Percentiles rank a stretch among this genome's conserved stretches.
These are phyloP conservation scores for Megalurothrips usitatus DNA, from an alignment of 2,888 invertebrate species.

Conservation along the genomic window DNA sequence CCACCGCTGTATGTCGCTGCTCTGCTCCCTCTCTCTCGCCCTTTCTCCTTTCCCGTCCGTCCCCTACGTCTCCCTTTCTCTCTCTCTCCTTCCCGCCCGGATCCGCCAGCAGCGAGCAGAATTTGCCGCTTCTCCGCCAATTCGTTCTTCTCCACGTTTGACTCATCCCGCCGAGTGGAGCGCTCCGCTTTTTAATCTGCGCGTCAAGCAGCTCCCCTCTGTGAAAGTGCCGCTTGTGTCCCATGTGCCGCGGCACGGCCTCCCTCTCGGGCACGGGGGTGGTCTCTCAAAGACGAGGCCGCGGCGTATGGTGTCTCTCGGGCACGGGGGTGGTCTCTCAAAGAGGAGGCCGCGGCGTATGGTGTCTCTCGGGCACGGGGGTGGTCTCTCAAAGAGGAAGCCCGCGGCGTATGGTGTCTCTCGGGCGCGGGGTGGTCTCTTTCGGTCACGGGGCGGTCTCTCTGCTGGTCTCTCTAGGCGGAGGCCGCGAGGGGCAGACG, in stretches of 20 bases:
- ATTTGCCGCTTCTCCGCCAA: slow-evolving; percentile 15
- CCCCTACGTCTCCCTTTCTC: neutral
- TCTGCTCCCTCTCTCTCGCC: neutral
- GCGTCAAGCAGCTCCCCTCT: neutral
- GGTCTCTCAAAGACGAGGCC: neutral
- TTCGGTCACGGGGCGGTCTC: too few relatives aligned
- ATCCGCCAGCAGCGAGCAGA: neutral
- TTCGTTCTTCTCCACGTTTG: slow-evolving; percentile 5
- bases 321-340: too few relatives aligned
- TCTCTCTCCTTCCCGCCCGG: neutral
- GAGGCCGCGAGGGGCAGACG: too few relatives aligned
- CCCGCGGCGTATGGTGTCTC: too few relatives aligned
- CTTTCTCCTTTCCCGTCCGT: neutral
- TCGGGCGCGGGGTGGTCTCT: too few relatives aligned
- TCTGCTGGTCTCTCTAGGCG: too few relatives aligned
- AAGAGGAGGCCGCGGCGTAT: too few relatives aligned
- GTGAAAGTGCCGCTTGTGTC: slow-evolving; percentile 21
- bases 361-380: too few relatives aligned
- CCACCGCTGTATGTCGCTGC: neutral
- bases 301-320: too few relatives aligned
- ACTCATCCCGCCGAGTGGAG: neutral
- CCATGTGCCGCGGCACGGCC: neutral
- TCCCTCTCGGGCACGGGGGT: too few relatives aligned
- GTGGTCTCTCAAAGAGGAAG: too few relatives aligned
- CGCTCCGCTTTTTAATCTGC: slow-evolving; percentile 7